Evolutionary conservation across 2,888 invertebrate species (phyloP), one percentile per base, ranked within the genome.

Genomic region (Tachystola acroxantha): DNA sequence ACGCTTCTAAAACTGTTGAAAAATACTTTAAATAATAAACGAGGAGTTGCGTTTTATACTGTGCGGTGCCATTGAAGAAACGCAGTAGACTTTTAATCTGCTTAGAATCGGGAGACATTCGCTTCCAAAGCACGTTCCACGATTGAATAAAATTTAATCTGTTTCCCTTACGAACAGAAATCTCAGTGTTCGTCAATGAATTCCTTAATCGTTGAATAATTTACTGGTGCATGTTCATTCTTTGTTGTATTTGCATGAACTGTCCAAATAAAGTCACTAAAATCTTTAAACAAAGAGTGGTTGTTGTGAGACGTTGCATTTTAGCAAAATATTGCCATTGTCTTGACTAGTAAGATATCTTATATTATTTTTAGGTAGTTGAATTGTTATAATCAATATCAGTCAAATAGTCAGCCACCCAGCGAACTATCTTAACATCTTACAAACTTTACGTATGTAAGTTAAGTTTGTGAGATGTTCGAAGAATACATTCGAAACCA

Each of bases 91-190:
- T 74, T 61, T n/a, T 80, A 80, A 80, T 82, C 78, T 78, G 53
- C 64, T 79, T 69, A 72, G 66, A 73, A 76, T 73, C 73, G 61
- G 53, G 50, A 68, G 64, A 66, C 75, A 76, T 81, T 81, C 63
- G 69, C 71, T 74, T 66, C 56, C 70, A 56, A 68, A 66, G 80
- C 85, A 85, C 85, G 84, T 84, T 69, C 64, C 56, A 45, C 56
- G 66, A 64, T 72, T 77, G 73, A 76, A 77, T 73, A 55, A 71
- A 75, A 75, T 81, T 78, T 76, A 82, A 84, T 82, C 79, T 75
- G 69, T 75, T 71, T 67, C 61, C 66, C 63, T 65, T 71, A 63
- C 59, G 50, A 64, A 65, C 68, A 68, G 58, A 63, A 70, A 64
- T 66, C 64, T 62, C 53, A 47, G 54, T 51, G 62, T 62, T 50